Conservation (phyloP, 2,888 invertebrate species). For the Philopedon plagiatum region DNA sequence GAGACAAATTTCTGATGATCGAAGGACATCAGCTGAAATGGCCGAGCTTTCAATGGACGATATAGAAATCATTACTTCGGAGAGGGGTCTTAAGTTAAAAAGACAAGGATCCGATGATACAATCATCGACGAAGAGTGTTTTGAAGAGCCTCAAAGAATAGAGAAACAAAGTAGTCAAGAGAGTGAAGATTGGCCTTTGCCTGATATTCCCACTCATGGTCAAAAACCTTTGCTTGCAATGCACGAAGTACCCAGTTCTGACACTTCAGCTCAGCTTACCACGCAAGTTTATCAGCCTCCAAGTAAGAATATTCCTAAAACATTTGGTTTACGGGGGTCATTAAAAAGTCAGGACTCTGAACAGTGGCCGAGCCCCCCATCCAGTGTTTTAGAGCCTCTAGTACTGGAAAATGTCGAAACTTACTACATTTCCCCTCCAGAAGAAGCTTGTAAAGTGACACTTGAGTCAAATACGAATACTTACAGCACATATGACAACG, state of each 20-base stretch:
- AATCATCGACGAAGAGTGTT: constrained; percentile 68
- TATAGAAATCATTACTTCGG: constrained; percentile 68
- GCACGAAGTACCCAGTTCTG: constrained; percentile 67
- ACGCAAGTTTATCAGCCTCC: constrained; percentile 67
- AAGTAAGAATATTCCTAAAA: constrained; percentile 65
- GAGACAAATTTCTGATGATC: constrained; percentile 82
- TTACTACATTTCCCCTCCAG: constrained; percentile 84
- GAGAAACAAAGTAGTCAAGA: constrained; percentile 75
- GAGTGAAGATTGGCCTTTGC: constrained; percentile 83
- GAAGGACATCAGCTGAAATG: constrained; percentile 87
- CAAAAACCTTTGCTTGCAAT: constrained; percentile 64
- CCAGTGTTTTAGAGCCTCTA: constrained; percentile 77
- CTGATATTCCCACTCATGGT: constrained; percentile 74
- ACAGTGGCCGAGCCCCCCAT: constrained; percentile 87
- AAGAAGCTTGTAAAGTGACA: constrained; percentile 83
- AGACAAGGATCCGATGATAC: constrained; percentile 69
- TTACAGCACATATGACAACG: constrained; percentile 74
- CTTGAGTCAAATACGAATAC: constrained; percentile 76
- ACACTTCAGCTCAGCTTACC: constrained; percentile 65
- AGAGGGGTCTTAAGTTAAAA: constrained; percentile 65
- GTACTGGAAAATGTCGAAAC: constrained; percentile 86
- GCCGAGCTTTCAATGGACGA: constrained; percentile 86
- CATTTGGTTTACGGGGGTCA: constrained; percentile 66
- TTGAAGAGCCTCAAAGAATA: constrained; percentile 60
- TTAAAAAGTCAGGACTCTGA: constrained; percentile 77